Evolutionary conservation across 2,797 vertebrate genomes (phyloP), one percentile per base, ranked within the genome.

Genomic region (Gallinago solitaria): DNA sequence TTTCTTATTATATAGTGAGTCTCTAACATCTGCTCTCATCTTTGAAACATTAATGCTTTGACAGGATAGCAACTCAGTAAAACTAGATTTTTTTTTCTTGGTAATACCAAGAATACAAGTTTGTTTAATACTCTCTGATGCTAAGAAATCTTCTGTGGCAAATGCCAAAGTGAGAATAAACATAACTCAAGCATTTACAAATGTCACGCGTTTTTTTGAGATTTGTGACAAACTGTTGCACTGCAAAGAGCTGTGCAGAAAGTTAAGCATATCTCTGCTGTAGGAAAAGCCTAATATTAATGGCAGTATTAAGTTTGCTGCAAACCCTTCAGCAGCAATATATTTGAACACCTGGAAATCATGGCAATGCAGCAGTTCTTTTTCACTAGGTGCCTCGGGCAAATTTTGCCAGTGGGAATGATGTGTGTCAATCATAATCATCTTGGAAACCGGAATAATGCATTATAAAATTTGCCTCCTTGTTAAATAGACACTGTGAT

Each of bases 371-470:
- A 59, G 15, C 57, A 18, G 89, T 81, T 37, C 30, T 82, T 86
- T 60, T 60, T 88, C 28, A 47, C 57, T 27, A 45, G 15, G 47
- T 87, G 79, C 87, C 94, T 78, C 67, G 78, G 91, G 41, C 59
- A 68, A 51, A 59, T 75, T 93, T 90, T 91, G 63, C 32, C 33
- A 59, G 51, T n/a, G 82, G 90, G 57, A 87, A 47, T 39, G 7
- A 89, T 48, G 37, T 25, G 10, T 71, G 86, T 92, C 97, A 97
- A 95, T 98, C 98, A 97, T 93, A 97, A 96, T 95, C 64, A 96
- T 87, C 78, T 82, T 95, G 87, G 79, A 95, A 94, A 83, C 24
- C 25, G 37, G 68, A 95, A 93, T 63, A 81, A 76, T 45, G 5
- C 87, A 59, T 96, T 97, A 96, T 53, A 83, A 95, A 80, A 69